A percentile compares a stretch with the other conserved stretches of the same genome.
phyloP scores from a whole-genome alignment of 2,113 vertebrate genomes.

The Percopsis transmontana region DNA sequence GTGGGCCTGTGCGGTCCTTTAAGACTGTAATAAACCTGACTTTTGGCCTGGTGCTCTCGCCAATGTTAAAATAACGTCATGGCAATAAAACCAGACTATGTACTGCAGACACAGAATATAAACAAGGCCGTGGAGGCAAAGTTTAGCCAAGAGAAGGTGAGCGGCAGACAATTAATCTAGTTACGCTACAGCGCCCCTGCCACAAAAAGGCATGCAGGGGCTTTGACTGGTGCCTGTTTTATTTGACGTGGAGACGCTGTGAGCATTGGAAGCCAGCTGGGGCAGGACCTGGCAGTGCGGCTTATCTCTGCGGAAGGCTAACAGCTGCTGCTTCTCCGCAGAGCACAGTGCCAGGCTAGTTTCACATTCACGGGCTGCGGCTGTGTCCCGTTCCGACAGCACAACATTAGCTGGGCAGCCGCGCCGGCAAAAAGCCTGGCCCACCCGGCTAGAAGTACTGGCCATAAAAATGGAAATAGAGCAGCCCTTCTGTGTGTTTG shows the following conservation, averaged over 20 bases:
- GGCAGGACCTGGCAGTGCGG: not conserved
- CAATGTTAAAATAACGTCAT: too few relatives aligned
- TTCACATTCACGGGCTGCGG: not conserved
- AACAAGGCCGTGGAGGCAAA: not conserved
- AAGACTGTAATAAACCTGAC: too few relatives aligned
- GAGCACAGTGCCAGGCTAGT: constrained; percentile 14
- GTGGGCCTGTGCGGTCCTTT: too few relatives aligned
- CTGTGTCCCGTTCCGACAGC: constrained; percentile 19
- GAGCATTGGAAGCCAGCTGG: not conserved
- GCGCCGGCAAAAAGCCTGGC: not conserved
- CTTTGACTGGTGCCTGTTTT: not conserved
- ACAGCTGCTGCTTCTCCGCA: constrained; percentile 33
- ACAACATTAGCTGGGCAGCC: constrained; percentile 2
- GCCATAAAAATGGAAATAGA: constrained; percentile 4
- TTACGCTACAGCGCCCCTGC: not conserved
- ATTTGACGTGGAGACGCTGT: not conserved
- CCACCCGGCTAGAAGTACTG: not conserved
- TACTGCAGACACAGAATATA: too few relatives aligned
- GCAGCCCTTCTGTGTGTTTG: not conserved
- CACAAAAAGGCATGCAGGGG: not conserved
- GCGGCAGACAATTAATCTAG: not conserved
- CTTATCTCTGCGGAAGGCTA: constrained; percentile 6
- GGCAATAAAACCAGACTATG: too few relatives aligned
- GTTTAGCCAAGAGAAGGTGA: not conserved
- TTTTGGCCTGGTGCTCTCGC: too few relatives aligned